A percentile compares a stretch with the other conserved stretches of the same genome.
Conservation (phyloP, 1,140 invertebrate genomes). For the Drosophila arawakana region DNA sequence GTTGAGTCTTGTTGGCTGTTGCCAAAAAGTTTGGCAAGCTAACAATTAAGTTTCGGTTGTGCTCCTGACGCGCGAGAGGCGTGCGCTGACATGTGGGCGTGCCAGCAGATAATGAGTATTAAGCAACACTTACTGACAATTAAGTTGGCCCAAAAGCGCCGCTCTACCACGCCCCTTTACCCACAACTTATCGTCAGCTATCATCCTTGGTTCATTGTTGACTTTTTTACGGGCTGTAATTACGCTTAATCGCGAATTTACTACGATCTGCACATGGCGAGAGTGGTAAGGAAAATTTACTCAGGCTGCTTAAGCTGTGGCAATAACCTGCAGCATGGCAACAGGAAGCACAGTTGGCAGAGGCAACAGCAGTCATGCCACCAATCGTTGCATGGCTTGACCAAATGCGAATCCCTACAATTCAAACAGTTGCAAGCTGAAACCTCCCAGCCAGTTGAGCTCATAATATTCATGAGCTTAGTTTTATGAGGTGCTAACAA, state of each 20-base stretch:
- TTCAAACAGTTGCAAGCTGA: constrained; percentile 29
- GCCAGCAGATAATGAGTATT: constrained; percentile 75
- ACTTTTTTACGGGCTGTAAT: constrained; percentile 80
- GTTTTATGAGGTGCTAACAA: constrained; percentile 81
- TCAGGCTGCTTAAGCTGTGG: constrained; percentile 54
- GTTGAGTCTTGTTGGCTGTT: constrained; percentile 54
- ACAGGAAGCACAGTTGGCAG: background rate
- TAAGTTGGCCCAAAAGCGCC: constrained; percentile 48
- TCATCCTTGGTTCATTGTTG: constrained; percentile 60
- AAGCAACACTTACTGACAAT: constrained; percentile 82
- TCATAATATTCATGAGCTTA: constrained; percentile 79
- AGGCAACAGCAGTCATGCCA: constrained; percentile 3
- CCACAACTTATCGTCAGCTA: background rate
- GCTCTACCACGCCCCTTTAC: too few species aligned
- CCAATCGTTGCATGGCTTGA: constrained; percentile 28
- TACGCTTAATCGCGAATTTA: constrained; percentile 77
- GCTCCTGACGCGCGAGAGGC: constrained; percentile 57
- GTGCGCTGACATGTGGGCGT: constrained; percentile 10
- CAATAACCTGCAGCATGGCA: constrained; percentile 67
- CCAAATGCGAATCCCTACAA: constrained; percentile 50
- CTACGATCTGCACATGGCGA: constrained; percentile 54
- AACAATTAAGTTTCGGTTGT: constrained; percentile 80
- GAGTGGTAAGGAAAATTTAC: background rate
- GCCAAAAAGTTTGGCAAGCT: constrained; percentile 79
- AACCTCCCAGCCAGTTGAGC: constrained; percentile 46